Evolutionary conservation across 2,797 vertebrate species (phyloP).

Genomic region (Acanthiza pusilla): DNA sequence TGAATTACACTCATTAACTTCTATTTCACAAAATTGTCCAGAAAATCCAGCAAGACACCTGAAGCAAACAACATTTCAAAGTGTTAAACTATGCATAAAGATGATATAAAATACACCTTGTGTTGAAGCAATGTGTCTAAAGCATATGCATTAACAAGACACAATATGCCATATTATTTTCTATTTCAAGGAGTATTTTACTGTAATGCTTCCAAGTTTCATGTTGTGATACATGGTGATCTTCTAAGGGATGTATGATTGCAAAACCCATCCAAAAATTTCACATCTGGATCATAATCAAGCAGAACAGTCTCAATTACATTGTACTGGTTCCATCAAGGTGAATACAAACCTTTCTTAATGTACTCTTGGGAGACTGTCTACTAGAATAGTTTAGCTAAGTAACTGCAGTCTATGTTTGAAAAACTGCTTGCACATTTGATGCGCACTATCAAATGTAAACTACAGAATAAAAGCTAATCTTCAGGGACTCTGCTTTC

Average conservation of each 20-base stretch:
- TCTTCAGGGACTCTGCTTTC: not conserved
- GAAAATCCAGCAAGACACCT: slow-evolving; percentile 86
- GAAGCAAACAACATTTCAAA: slow-evolving; percentile 30
- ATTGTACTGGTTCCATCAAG: not conserved
- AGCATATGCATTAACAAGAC: not conserved
- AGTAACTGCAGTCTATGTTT: not conserved
- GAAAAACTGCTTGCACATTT: not conserved
- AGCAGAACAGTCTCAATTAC: not conserved
- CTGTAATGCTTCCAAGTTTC: not conserved
- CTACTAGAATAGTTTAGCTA: not conserved
- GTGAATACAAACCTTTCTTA: not conserved
- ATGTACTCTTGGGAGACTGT: not conserved
- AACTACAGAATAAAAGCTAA: not conserved
- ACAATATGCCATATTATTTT: not conserved
- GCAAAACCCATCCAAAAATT: not conserved
- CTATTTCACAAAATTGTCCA: slow-evolving; percentile 84
- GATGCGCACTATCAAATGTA: not conserved
- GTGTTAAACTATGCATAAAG: not conserved
- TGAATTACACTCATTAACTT: slow-evolving; percentile 86
- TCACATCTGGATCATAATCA: not conserved
- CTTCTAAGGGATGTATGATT: not conserved
- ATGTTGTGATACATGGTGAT: not conserved
- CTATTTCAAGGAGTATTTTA: not conserved
- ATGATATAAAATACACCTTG: not conserved
- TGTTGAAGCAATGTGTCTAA: not conserved